A percentile compares a stretch with the other conserved stretches of the same genome.
Conservation (phyloP, 2,797 vertebrate species). For the Micropoecilia bifurca region DNA sequence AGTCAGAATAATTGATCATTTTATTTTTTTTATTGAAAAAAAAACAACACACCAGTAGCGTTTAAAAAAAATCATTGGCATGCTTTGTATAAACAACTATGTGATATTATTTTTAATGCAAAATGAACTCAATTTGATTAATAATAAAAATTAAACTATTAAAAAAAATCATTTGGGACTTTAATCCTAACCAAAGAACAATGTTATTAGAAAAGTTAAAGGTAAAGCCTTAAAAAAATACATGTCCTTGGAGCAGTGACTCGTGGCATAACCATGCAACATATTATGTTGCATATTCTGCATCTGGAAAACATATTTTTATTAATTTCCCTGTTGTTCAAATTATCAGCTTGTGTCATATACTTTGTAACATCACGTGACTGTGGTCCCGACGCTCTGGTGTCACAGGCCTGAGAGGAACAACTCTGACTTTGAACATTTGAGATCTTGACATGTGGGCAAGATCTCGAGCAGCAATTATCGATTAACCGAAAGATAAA, state of each 20-base stretch:
- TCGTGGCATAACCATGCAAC: not conserved
- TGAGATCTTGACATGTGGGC: constrained; percentile 2
- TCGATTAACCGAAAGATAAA: not conserved
- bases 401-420: constrained; percentile 15
- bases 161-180: not conserved
- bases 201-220: not conserved
- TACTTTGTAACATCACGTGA: constrained; percentile 12
- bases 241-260: not conserved
- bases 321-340: not conserved
- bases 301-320: not conserved
- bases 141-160: not conserved
- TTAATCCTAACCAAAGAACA: not conserved
- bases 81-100: not conserved
- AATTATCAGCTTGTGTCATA: not conserved
- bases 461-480: not conserved
- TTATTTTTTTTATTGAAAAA: not conserved
- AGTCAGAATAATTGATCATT: not conserved
- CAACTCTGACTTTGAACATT: not conserved
- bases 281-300: not conserved
- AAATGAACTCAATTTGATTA: not conserved
- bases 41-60: not conserved
- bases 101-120: not conserved
- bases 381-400: constrained; percentile 2
- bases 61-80: not conserved
- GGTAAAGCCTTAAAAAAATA: not conserved